Base-by-base conservation (phyloP, 1,140 invertebrate genomes). In the Anoplolepis gracilipes region DNA sequence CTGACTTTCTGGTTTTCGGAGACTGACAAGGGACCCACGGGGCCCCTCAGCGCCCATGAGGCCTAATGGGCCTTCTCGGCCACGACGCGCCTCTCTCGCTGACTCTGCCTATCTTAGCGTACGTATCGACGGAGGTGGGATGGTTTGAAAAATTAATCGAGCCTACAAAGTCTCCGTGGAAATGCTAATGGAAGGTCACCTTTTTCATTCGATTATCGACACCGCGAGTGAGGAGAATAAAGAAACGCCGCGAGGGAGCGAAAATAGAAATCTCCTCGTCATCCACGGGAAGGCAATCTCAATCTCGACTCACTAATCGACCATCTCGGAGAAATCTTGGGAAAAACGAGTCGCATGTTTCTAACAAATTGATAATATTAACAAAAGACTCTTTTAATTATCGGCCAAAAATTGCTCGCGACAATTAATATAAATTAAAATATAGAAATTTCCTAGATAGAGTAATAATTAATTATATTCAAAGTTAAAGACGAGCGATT, bases 1-100 rank as follows among this genome's bases (percentile, higher is more conserved):
- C 93, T 94, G 94, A 95, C 93, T 95, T 95, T 95, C 94, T 94
- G 94, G 94, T 95, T 95, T 94, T 95, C 91, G 92, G 93, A 93
- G 92, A 93, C 92, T 93, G 94, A 94, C 94, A 93, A 93, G 93
- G 91, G 88, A 57, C 88, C 76, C 53, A 85, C 73, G 90, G 89
- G 90, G 89, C 90, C 86, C 90, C 86, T 84, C 88, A 89, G 90
- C 90, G 91, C 92, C 65, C 89, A 86, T 85, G 86, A 88, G 87
- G 79, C 90, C 86, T 92, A 92, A 93, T 92, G 90, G 93, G 89
- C 88, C 92, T 85, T 81, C 87, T 84, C 59, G 39, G 53, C 73
- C 79, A 53, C 87, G 75, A 36, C 42, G 49, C 62, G 19, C 25
- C 49, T 11, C 49, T 11, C 75, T 84, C 70, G 72, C 79, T 64